Conservation (phyloP, 2,797 vertebrate species). For the Mus caroli region DNA sequence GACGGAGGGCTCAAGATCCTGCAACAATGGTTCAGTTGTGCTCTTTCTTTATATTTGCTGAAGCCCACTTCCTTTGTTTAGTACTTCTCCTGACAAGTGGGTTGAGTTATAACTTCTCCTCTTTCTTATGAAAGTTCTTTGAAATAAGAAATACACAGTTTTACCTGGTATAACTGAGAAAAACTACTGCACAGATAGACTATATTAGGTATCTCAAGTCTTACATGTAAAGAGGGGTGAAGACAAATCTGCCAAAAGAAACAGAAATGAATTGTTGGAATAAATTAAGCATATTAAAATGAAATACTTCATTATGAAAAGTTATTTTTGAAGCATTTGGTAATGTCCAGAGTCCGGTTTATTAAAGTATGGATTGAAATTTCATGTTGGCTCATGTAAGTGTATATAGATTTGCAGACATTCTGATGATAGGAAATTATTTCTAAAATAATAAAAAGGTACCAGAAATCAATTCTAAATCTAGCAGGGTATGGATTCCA, state of each 20-base stretch:
- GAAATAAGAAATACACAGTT: background rate
- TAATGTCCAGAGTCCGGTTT: background rate
- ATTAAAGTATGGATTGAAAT: background rate
- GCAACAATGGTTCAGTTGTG: background rate
- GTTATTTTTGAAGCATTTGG: background rate
- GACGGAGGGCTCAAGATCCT: fast-evolving
- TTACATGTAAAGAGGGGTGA: background rate
- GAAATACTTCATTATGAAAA: background rate
- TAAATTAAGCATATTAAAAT: background rate
- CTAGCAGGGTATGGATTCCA: too few relatives aligned
- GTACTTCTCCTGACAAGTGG: background rate
- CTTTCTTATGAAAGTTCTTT: background rate
- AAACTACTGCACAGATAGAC: background rate
- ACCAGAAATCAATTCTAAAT: background rate
- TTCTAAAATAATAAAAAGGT: background rate
- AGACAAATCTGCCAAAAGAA: background rate
- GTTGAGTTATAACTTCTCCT: background rate
- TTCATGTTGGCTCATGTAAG: background rate
- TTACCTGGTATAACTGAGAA: background rate
- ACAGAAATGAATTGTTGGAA: background rate
- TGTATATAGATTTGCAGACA: background rate
- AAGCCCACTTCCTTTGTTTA: background rate
- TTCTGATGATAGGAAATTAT: background rate
- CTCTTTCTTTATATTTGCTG: background rate
- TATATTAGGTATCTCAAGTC: background rate